Conservation (phyloP, 1,140 invertebrate species). For the Hestina assimilis region DNA sequence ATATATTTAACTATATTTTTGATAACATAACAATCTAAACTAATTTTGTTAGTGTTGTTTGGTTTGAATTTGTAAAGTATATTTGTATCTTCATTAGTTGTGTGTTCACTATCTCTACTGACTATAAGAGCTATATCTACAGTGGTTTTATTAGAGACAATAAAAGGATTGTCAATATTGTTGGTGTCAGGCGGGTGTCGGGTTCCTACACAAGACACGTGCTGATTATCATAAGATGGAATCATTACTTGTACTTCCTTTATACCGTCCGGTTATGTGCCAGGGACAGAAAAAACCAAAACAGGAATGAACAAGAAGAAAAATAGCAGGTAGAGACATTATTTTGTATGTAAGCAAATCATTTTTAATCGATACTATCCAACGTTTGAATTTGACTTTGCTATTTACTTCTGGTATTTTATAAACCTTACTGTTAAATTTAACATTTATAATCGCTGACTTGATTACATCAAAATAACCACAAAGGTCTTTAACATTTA, state of each 20-base stretch:
- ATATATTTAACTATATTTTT: too few species aligned
- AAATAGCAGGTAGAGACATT: slow-evolving; percentile 26
- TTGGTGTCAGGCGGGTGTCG: slow-evolving; percentile 54
- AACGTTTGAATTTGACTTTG: too few species aligned
- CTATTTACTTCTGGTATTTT: too few species aligned
- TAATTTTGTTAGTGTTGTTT: slow-evolving; percentile 20
- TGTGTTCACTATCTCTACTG: slow-evolving; percentile 37
- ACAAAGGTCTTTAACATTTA: too few species aligned
- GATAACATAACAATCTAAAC: neutral
- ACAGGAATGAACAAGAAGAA: slow-evolving; percentile 62
- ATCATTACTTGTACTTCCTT: slow-evolving; percentile 77
- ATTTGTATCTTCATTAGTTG: slow-evolving; percentile 35
- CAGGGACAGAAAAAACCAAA: slow-evolving; percentile 65
- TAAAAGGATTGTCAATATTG: slow-evolving; percentile 41
- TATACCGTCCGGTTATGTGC: slow-evolving; percentile 64
- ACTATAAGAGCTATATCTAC: slow-evolving; percentile 47
- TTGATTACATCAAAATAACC: slow-evolving; percentile 1
- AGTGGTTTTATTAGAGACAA: slow-evolving; percentile 56
- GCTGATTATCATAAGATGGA: slow-evolving; percentile 67
- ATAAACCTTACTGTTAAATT: neutral
- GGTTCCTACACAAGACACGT: slow-evolving; percentile 73
- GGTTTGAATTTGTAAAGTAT: slow-evolving; percentile 6
- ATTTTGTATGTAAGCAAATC: slow-evolving; percentile 14
- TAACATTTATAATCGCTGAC: neutral
- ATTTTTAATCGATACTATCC: too few species aligned